These are phyloP conservation scores for Protosalanx chinensis DNA, from an alignment of 2,797 vertebrate genomes.

Conservation along the genomic window DNA sequence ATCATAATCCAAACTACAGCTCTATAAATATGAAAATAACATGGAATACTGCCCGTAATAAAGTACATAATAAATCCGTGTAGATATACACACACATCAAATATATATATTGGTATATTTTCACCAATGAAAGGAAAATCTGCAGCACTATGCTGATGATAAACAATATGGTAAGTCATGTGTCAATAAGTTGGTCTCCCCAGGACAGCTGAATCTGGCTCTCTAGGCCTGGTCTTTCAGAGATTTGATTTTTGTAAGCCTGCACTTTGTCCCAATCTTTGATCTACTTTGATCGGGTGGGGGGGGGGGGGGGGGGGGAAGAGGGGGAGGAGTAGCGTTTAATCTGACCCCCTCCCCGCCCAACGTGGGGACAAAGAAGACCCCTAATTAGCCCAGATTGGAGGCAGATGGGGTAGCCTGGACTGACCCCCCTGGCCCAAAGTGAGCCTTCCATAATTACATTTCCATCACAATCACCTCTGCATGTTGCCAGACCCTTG, in stretches of 20 bases:
- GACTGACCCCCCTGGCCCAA: slow-evolving; percentile 69
- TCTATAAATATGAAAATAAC: neutral
- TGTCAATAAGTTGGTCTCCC: slow-evolving; percentile 23
- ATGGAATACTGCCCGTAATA: neutral
- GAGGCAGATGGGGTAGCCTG: slow-evolving; percentile 81
- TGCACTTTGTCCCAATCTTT: slow-evolving; percentile 60
- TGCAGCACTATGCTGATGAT: neutral
- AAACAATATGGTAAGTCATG: neutral
- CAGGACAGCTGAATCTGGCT: slow-evolving; percentile 46
- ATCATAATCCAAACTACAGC: neutral
- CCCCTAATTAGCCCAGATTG: slow-evolving; percentile 77
- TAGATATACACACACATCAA: neutral
- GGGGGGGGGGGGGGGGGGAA: slow-evolving; percentile 28
- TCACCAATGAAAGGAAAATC: neutral
- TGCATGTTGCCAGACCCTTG: slow-evolving; percentile 70
- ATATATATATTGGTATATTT: neutral
- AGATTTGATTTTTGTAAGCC: slow-evolving; percentile 53
- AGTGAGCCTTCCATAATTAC: slow-evolving; percentile 76
- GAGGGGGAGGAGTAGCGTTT: slow-evolving; percentile 52
- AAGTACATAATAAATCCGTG: neutral
- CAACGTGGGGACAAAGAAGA: slow-evolving; percentile 76
- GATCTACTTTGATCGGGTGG: slow-evolving; percentile 63
- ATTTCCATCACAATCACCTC: slow-evolving; percentile 84
- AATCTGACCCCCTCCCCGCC: slow-evolving; percentile 64
- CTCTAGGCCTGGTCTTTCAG: slow-evolving; percentile 48